These are phyloP conservation scores for Pterobdella sp. DNA, from an alignment of 2,888 invertebrate genomes.

Conservation along the genomic window DNA sequence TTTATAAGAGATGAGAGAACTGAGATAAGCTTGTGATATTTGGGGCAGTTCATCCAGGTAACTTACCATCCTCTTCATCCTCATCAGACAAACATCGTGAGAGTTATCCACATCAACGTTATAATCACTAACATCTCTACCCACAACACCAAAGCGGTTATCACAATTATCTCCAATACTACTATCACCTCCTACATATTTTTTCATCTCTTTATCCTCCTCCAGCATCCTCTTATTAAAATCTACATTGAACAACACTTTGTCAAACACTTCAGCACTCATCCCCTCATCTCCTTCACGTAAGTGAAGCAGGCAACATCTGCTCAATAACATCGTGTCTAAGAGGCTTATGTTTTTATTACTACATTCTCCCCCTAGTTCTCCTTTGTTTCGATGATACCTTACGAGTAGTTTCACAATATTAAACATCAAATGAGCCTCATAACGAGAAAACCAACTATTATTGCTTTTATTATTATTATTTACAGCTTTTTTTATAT, in stretches of 20 bases:
- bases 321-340: not conserved
- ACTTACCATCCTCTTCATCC: not conserved
- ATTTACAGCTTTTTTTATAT: not conserved
- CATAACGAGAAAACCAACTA: not conserved
- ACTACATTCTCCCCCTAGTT: too few species aligned
- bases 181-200: not conserved
- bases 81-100: not conserved
- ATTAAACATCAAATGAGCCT: not conserved
- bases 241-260: conserved; percentile 4
- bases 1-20: not conserved
- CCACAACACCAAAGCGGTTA: not conserved
- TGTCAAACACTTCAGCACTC: not conserved
- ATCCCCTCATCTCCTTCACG: not conserved
- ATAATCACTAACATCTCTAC: not conserved
- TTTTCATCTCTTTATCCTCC: not conserved
- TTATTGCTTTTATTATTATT: not conserved
- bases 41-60: not conserved
- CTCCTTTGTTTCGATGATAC: too few species aligned
- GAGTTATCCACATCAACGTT: not conserved
- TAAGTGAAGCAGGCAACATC: not conserved
- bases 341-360: not conserved
- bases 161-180: not conserved
- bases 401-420: not conserved
- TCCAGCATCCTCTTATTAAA: not conserved
- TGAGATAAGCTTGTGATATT: not conserved